These are phyloP conservation scores for Heliconius himera DNA, from an alignment of 1,140 invertebrate genomes.

Conservation along the genomic window DNA sequence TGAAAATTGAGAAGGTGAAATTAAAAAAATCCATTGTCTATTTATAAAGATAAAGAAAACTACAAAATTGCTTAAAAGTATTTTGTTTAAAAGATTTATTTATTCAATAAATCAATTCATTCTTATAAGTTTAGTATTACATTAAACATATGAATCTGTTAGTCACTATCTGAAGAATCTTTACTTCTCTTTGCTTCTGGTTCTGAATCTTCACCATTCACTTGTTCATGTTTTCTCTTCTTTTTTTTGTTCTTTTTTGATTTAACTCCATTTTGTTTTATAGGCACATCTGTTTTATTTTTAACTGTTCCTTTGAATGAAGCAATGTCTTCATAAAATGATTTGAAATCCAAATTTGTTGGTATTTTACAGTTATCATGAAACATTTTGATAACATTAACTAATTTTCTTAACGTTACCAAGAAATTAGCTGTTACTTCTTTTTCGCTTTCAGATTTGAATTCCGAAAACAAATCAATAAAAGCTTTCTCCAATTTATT, in stretches of 20 bases:
- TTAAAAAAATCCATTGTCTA: background rate
- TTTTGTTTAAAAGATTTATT: background rate
- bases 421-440: constrained; percentile 70
- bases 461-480: constrained; percentile 46
- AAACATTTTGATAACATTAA: constrained; percentile 66
- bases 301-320: constrained; percentile 54
- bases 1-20: too few species aligned
- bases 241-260: constrained; percentile 62
- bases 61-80: constrained; percentile 5
- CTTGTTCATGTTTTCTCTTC: constrained; percentile 56
- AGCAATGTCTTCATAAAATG: constrained; percentile 50
- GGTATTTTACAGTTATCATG: constrained; percentile 64
- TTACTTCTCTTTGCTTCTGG: constrained; percentile 36
- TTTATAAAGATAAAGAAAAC: background rate
- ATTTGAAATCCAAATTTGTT: constrained; percentile 58
- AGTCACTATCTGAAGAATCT: constrained; percentile 29
- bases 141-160: constrained; percentile 10
- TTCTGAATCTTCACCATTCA: constrained; percentile 48
- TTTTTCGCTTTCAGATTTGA: constrained; percentile 54
- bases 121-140: background rate
- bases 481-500: constrained; percentile 56
- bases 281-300: constrained; percentile 39
- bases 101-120: background rate
- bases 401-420: constrained; percentile 59
- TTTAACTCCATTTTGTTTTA: constrained; percentile 48